Conservation (phyloP, 2,888 invertebrate genomes). For the Nineta flava region DNA sequence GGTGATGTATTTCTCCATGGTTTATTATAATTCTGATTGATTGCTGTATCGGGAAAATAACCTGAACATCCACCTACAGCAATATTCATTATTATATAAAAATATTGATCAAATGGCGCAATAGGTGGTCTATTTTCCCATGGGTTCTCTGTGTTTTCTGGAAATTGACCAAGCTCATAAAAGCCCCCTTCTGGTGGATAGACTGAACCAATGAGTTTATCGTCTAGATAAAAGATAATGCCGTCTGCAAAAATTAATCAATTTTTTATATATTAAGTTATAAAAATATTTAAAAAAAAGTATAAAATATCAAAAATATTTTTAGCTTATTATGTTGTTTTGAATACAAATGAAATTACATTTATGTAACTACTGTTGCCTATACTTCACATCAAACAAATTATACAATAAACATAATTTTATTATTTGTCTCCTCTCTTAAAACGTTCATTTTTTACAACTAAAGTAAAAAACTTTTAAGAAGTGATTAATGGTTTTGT, state of each 20-base stretch:
- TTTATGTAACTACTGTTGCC: no score
- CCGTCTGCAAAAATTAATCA: conserved; percentile 8
- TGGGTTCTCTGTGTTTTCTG: conserved; percentile 26
- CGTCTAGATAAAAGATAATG: conserved; percentile 17
- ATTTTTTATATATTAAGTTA: background rate
- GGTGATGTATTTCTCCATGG: background rate
- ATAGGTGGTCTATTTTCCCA: conserved; percentile 18
- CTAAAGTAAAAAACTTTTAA: no score
- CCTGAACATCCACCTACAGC: conserved; percentile 29
- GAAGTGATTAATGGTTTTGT: no score
- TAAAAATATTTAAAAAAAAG: background rate
- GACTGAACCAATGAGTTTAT: conserved; percentile 12
- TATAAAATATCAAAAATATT: no score
- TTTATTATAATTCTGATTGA: background rate
- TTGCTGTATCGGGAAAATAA: background rate
- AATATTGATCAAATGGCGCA: conserved; percentile 24
- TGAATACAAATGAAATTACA: no score
- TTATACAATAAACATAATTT: no score
- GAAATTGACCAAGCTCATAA: conserved; percentile 14
- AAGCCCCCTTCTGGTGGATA: background rate
- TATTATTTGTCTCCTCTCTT: no score
- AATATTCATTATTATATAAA: conserved; percentile 24
- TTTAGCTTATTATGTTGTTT: no score
- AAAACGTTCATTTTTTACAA: no score
- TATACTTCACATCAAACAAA: no score